These are phyloP conservation scores for Furcula furcula DNA, from an alignment of 2,888 invertebrate species.

Conservation along the genomic window DNA sequence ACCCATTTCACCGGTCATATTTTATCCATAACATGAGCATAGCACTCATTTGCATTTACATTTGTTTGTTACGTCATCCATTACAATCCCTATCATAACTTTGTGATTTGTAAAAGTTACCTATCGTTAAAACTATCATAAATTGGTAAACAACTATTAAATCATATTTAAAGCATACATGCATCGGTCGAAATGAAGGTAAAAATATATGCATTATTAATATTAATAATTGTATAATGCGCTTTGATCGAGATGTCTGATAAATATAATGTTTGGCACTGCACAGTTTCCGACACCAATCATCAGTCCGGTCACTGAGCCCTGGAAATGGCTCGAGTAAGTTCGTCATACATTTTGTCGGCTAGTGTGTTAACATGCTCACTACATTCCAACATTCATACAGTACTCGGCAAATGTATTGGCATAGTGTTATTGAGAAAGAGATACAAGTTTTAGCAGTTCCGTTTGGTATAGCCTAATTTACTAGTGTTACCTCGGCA, in stretches of 20 bases:
- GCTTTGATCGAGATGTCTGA: slow-evolving; percentile 34
- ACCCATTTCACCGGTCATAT: no score
- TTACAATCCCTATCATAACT: no score
- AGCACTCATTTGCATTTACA: no score
- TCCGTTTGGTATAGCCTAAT: no score
- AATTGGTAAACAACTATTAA: slow-evolving; percentile 8
- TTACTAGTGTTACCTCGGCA: no score
- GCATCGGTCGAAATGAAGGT: slow-evolving; percentile 25
- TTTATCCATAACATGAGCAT: no score
- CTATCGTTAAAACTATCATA: no score
- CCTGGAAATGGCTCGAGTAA: slow-evolving; percentile 95
- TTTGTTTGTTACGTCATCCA: no score
- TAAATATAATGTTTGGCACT: slow-evolving; percentile 58
- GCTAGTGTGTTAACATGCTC: slow-evolving; percentile 33
- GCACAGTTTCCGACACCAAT: slow-evolving; percentile 93
- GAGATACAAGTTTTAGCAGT: no score
- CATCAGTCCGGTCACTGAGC: slow-evolving; percentile 93
- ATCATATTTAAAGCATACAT: slow-evolving; percentile 26
- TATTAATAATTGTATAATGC: slow-evolving; percentile 2
- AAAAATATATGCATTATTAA: slow-evolving; percentile 16
- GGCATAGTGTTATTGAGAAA: no score
- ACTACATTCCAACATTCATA: slow-evolving; percentile 15
- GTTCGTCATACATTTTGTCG: slow-evolving; percentile 54
- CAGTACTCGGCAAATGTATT: neutral
- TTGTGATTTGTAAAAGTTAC: no score